phyloP scores from a whole-genome alignment of 2,797 vertebrate species.

The Vireo griseus region DNA sequence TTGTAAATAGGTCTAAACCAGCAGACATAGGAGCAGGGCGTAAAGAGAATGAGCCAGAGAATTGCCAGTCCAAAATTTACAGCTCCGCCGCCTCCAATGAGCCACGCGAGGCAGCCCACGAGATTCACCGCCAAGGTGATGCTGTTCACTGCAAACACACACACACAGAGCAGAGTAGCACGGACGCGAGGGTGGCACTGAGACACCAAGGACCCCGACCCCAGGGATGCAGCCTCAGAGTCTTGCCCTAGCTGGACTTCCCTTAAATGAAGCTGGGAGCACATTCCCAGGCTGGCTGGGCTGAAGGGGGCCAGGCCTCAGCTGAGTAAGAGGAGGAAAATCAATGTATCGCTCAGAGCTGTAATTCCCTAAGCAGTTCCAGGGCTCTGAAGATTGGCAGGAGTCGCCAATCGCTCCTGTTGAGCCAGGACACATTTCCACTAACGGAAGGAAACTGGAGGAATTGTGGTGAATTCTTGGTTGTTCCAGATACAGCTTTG shows the following conservation, averaged over 20 bases:
- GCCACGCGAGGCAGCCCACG: constrained; percentile 94
- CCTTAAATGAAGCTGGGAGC: neutral
- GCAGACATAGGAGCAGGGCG: constrained; percentile 97
- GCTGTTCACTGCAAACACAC: constrained; percentile 88
- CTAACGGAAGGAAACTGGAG: neutral
- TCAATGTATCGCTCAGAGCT: neutral
- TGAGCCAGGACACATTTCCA: rapidly evolving
- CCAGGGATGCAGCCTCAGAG: neutral
- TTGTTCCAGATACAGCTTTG: neutral
- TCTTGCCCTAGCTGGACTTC: neutral
- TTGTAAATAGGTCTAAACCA: constrained; percentile 99
- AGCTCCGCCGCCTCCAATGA: constrained; percentile 95
- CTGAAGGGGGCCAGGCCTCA: neutral
- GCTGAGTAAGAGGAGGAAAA: neutral
- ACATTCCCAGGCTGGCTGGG: neutral
- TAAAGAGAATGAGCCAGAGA: constrained; percentile 98
- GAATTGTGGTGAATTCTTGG: neutral
- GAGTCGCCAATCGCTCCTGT: rapidly evolving
- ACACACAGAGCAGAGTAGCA: constrained; percentile 56
- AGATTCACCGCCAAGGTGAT: constrained; percentile 94
- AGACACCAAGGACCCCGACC: neutral
- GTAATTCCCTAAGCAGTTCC: neutral
- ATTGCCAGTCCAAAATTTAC: constrained; percentile 97
- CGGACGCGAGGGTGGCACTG: neutral
- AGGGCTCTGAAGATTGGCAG: neutral